A percentile compares a stretch with the other conserved stretches of the same genome.
phyloP scores from a whole-genome alignment of 2,888 invertebrate species.

The Xanthorhoe designata region DNA sequence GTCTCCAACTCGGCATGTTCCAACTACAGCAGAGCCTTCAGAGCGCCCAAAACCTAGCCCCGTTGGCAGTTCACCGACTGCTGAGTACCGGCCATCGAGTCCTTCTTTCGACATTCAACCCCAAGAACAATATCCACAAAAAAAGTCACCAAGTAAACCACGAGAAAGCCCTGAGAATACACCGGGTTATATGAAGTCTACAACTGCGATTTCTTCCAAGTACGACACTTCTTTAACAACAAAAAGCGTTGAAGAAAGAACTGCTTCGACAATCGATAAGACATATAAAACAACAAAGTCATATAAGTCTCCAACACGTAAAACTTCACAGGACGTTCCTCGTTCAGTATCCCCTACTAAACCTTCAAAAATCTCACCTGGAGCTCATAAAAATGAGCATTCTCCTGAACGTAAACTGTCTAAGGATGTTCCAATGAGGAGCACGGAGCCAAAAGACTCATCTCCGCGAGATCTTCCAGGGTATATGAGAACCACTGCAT shows the following conservation, averaged over 20 bases:
- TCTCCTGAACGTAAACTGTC: conserved; percentile 33
- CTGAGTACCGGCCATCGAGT: conserved; percentile 24
- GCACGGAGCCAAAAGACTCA: conserved; percentile 35
- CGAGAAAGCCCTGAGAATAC: conserved; percentile 31
- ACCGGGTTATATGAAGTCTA: conserved; percentile 42
- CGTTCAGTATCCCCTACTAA: conserved; percentile 34
- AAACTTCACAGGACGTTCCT: conserved; percentile 19
- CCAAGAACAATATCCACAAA: conserved; percentile 25
- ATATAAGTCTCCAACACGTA: conserved; percentile 33
- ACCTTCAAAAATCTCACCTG: conserved; percentile 18
- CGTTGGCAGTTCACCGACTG: conserved; percentile 36
- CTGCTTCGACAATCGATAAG: conserved; percentile 20
- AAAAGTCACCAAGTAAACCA: conserved; percentile 19
- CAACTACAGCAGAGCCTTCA: conserved; percentile 12
- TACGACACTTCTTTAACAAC: conserved; percentile 29
- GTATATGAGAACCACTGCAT: conserved; percentile 44
- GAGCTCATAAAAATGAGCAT: conserved; percentile 22
- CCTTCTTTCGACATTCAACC: conserved; percentile 12
- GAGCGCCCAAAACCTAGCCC: conserved; percentile 29
- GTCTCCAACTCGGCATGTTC: conserved; percentile 40
- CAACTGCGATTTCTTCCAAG: conserved; percentile 38
- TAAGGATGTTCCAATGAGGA: conserved; percentile 21
- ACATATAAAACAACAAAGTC: conserved; percentile 27
- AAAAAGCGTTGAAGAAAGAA: conserved; percentile 32
- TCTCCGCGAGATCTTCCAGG: conserved; percentile 34